Evolutionary conservation across 37 sponge, comb jelly and placozoan species (phyloP), one percentile per base, ranked within the genome.

Genomic region (Lycopodina hypogea): DNA sequence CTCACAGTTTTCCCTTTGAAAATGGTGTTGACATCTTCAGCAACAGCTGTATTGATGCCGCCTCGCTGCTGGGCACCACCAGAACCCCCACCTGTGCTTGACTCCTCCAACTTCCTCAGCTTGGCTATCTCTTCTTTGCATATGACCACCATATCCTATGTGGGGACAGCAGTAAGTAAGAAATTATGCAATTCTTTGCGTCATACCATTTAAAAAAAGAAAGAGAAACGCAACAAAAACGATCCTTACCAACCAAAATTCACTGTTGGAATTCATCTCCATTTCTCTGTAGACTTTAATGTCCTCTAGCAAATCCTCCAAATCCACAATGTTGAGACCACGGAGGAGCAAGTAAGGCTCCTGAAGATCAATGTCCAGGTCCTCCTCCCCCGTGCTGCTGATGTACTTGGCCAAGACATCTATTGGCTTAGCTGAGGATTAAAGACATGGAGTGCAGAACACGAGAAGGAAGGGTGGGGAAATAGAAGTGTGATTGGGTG

Each of bases 291-390:
- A 96, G 15, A 96, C 95, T 26, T 89, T 81, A 21, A 99, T 99
- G 79, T 99, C 99, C 40, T 93, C 99, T 26, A 96, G 85, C 37
- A 99, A 70, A 56, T 99, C 99, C 75, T 99, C 99, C 52, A 99
- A 56, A 60, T 99, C 99, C 3, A 73, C 53, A 17, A 73, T 61
- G 57, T 88, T 82, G 26, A 99, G 66, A 29, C 97, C 97, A 52
- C 67, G 78, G 12, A 95, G 77, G 33, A 96, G 75, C 33, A 78
- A 68, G 81, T 92, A 90, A 8, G 96, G 96, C 60, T 96, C 96
- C 60, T 96, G 90, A 55, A 93, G 72, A 59, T 96, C 93, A 63
- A 96, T 85, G 45, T 96, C 96, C 80, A 86, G 15, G 35, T 80
- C 93, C 9, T 83, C 85, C 41, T 86, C 87, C 42, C 69, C 78